These are phyloP conservation scores for Electrona antarctica DNA, from an alignment of 2,113 vertebrate species.

Conservation along the genomic window DNA sequence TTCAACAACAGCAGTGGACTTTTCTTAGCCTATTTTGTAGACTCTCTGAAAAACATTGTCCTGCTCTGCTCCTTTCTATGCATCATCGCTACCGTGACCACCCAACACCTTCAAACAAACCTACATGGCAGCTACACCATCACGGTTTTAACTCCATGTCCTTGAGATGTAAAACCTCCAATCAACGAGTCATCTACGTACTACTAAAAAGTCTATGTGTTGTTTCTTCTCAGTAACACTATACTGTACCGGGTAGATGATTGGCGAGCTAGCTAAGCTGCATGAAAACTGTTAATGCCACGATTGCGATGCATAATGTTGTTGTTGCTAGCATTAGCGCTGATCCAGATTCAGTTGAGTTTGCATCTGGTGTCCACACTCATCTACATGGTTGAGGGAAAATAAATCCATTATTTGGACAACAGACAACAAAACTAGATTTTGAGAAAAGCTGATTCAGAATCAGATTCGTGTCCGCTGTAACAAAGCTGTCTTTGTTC, in stretches of 20 bases:
- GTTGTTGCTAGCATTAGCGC: constrained; percentile 15
- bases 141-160: too few relatives aligned
- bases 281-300: not conserved
- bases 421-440: constrained; percentile 9
- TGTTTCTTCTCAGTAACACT: too few relatives aligned
- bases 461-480: not conserved
- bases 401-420: not conserved
- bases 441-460: not conserved
- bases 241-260: too few relatives aligned
- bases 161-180: too few relatives aligned
- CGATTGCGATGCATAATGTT: constrained; percentile 7
- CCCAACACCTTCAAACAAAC: too few relatives aligned
- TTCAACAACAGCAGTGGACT: not conserved
- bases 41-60: not conserved
- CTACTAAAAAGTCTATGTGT: too few relatives aligned
- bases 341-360: constrained; percentile 9
- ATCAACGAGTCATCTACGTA: too few relatives aligned
- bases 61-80: not conserved
- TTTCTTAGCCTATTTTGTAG: too few relatives aligned
- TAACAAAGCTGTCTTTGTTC: not conserved
- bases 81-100: too few relatives aligned
- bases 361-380: constrained; percentile 18
- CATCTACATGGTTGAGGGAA: constrained; percentile 10
- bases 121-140: too few relatives aligned
- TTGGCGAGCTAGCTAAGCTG: too few relatives aligned